phyloP scores from a whole-genome alignment of 2,888 invertebrate genomes.

The Drosophila maculinotata region DNA sequence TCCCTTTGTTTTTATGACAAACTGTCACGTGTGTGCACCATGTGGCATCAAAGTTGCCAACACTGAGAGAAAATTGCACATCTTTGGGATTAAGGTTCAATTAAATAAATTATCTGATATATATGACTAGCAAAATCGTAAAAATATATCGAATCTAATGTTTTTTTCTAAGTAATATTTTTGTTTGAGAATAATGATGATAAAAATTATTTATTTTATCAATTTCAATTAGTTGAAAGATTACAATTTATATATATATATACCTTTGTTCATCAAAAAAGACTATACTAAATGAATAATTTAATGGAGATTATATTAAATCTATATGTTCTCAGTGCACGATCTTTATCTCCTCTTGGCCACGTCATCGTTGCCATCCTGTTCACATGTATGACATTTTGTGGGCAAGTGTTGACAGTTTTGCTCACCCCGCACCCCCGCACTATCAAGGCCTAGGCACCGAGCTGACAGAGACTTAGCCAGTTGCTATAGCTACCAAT shows the following conservation, averaged over 20 bases:
- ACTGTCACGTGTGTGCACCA: slow-evolving; percentile 42
- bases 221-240: no score
- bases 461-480: slow-evolving; percentile 2
- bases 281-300: no score
- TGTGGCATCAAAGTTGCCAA: background rate
- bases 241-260: background rate
- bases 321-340: slow-evolving; percentile 25
- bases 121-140: no score
- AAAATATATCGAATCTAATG: no score
- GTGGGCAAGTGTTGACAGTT: slow-evolving; percentile 68
- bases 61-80: slow-evolving; percentile 14
- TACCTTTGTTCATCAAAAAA: no score
- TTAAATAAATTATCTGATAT: no score
- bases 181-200: no score
- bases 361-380: slow-evolving; percentile 40
- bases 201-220: background rate
- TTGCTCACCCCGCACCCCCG: background rate
- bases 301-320: background rate
- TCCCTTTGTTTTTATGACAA: slow-evolving; percentile 40
- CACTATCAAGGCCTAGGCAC: slow-evolving; percentile 31
- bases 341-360: slow-evolving; percentile 13
- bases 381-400: slow-evolving; percentile 67
- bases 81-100: no score
- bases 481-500: slow-evolving; percentile 24
- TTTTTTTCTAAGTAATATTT: no score